phyloP scores from a whole-genome alignment of 2,888 invertebrate species.

The Periphyllus acericola region DNA sequence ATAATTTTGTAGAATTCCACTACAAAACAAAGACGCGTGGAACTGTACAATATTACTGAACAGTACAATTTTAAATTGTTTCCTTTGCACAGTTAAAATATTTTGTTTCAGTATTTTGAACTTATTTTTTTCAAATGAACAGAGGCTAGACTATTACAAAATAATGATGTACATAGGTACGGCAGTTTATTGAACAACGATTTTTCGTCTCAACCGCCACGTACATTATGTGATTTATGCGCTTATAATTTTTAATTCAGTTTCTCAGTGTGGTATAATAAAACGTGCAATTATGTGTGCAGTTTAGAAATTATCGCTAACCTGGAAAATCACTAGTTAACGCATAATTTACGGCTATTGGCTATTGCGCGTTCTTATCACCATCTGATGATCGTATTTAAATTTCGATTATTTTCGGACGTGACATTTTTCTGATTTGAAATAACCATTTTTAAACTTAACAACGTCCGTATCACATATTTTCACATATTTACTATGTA shows the following conservation, averaged over 20 bases:
- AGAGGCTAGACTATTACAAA: too few relatives aligned
- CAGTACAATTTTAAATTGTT: too few relatives aligned
- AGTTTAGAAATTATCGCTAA: neutral
- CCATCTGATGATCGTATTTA: neutral
- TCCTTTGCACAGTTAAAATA: too few relatives aligned
- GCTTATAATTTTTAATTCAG: neutral
- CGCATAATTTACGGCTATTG: neutral
- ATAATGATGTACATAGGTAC: too few relatives aligned
- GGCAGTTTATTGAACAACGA: too few relatives aligned
- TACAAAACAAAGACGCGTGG: too few relatives aligned
- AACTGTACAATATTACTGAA: too few relatives aligned
- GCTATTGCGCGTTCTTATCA: neutral
- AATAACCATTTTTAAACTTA: neutral
- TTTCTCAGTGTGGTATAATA: neutral
- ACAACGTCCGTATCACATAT: neutral
- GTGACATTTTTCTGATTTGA: neutral
- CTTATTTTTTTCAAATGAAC: too few relatives aligned
- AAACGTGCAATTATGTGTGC: neutral
- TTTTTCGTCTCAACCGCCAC: too few relatives aligned
- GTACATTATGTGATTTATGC: neutral
- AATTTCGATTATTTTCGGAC: neutral
- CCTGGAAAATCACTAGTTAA: too few relatives aligned
- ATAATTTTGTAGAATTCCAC: too few relatives aligned
- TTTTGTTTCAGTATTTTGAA: too few relatives aligned
- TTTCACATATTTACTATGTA: neutral